Base-by-base conservation (phyloP, 1,140 invertebrate species). In the Drosophila kepulauana region DNA sequence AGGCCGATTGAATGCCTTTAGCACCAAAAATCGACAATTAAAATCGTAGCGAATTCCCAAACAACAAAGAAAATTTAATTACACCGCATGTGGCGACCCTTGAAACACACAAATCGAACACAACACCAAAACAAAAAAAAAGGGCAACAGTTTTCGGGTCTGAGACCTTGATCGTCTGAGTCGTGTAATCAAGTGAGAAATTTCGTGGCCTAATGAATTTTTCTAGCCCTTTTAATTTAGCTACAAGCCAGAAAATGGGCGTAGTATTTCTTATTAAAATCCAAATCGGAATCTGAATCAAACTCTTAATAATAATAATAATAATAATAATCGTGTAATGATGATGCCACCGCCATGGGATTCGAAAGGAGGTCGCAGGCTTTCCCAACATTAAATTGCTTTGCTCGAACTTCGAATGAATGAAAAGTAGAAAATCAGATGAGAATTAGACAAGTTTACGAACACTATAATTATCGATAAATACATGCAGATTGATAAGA, bases 51-150 rank as follows among this genome's bases (percentile, higher is more conserved):
- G 71, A 88, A 88, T 89, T 88, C 78, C 77, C 70, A 89, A 70
- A 67, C 75, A 84, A 89, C 81, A 89, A 89, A 89, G 75, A 64
- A 81, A 89, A 89, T 90, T 89, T 89, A 89, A 89, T 89, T 89
- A 89, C 81, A 67, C 85, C 81, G 62, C 85, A 89, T 89, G 85
- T 76, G 85, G 85, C 75, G 69, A 82, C 85, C 81, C 87, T 84
- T 78, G 59, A 86, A 33, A 54, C 30, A 54, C 5, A 13, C 35
- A 33, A 13, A 64, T 20, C 35, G 8, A 10, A 35, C 6, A 65
- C 13, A 10, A 35, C 6, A 65, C 13, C 35, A 10, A 38, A 38
- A 51, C 33, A 25, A 0, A 62, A 5, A 61, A 65, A 76, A 73
- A 59, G 68, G 68, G 54, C 52, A 51, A 58, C 11, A 54, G 61